Percentiles rank a stretch among this genome's conserved stretches.
phyloP scores from a whole-genome alignment of 1,140 invertebrate genomes.

The Drosophila aff. region DNA sequence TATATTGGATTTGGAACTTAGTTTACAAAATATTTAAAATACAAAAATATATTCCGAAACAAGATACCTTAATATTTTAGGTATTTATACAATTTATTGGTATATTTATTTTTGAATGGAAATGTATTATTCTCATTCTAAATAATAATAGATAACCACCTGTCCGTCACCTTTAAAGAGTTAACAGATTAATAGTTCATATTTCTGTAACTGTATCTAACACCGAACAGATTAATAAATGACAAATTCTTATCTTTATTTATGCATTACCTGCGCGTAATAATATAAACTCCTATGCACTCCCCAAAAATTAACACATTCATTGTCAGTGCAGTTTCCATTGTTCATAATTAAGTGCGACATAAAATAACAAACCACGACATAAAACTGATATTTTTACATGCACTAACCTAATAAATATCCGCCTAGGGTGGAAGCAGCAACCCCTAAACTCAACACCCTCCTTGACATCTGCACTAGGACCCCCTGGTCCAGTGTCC shows the following conservation, averaged over 20 bases:
- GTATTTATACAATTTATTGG: no score
- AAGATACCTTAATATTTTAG: no score
- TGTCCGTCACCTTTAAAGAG: no score
- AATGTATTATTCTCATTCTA: no score
- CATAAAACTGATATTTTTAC: conserved; percentile 29
- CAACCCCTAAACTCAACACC: conserved; percentile 31
- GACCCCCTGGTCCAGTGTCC: conserved; percentile 43
- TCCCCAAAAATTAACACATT: conserved; percentile 35
- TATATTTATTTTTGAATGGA: no score
- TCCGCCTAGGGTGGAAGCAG: conserved; percentile 12
- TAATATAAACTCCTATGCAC: neutral
- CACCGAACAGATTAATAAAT: conserved; percentile 6
- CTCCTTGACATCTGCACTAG: neutral
- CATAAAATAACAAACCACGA: conserved; percentile 31
- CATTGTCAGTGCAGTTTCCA: conserved; percentile 15
- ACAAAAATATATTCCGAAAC: neutral
- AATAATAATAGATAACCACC: no score
- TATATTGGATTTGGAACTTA: neutral
- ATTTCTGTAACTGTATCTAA: neutral
- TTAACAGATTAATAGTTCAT: neutral
- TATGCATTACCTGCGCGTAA: neutral
- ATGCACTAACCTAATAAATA: conserved; percentile 22
- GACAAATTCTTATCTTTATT: conserved; percentile 11
- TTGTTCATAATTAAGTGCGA: conserved; percentile 37
- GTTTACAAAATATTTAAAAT: neutral